A percentile compares a stretch with the other conserved stretches of the same genome.
Conservation (phyloP, 1,140 invertebrate species). For the Maniola jurtina region DNA sequence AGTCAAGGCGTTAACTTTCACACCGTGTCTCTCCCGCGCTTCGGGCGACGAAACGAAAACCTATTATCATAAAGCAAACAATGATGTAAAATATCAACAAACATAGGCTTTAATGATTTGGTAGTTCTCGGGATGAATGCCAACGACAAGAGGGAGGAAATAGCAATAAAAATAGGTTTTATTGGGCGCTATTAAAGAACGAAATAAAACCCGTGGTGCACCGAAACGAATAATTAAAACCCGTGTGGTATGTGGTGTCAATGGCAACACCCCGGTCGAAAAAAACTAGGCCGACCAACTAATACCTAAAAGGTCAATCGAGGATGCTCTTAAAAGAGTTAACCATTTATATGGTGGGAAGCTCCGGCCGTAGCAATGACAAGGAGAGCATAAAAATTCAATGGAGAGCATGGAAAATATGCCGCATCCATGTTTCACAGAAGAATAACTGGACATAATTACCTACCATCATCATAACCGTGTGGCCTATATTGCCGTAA, state of each 20-base stretch:
- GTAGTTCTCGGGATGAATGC: slow-evolving; percentile 65
- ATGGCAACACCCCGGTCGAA: too few relatives aligned
- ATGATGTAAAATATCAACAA: slow-evolving; percentile 70
- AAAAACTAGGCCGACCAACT: too few relatives aligned
- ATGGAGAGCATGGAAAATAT: too few relatives aligned
- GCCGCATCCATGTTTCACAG: too few relatives aligned
- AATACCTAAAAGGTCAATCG: too few relatives aligned
- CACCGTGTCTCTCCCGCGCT: slow-evolving; percentile 61
- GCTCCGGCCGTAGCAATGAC: too few relatives aligned
- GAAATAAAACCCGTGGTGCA: neutral
- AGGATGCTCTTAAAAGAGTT: too few relatives aligned
- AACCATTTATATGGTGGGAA: too few relatives aligned
- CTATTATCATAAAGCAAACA: slow-evolving; percentile 77
- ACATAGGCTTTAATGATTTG: slow-evolving; percentile 65
- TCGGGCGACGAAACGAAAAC: slow-evolving; percentile 63
- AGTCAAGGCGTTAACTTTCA: slow-evolving; percentile 76
- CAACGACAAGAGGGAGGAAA: slow-evolving; percentile 64
- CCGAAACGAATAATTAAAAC: neutral
- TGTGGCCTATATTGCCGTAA: neutral
- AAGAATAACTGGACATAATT: too few relatives aligned
- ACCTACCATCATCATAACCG: too few relatives aligned
- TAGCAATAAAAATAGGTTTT: slow-evolving; percentile 67
- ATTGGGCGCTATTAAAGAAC: slow-evolving; percentile 39
- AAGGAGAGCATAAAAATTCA: too few relatives aligned
- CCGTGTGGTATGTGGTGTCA: too few relatives aligned